Base-by-base conservation (phyloP, 2,888 invertebrate species). In the Biston stratarius region DNA sequence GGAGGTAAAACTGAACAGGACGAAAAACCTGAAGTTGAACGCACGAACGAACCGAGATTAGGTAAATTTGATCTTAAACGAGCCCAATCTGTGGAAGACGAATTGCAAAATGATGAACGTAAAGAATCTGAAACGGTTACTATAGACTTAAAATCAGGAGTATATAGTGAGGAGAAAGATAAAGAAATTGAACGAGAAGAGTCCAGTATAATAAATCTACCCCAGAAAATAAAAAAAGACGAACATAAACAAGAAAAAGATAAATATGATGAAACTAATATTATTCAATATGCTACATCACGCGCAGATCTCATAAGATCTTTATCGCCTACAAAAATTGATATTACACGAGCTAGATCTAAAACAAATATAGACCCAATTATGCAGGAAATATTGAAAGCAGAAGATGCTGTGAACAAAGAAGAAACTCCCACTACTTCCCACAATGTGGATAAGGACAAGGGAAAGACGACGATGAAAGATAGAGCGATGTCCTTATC, bases 231-330 rank as follows among this genome's bases (percentile, higher is more conserved):
- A 33, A 33, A 10, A 3, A 14, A 8, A 34, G 8, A n/a, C 12
- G 36, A 34, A 34, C 0, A 42, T 9, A 34, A 34, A 34, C 14
- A 34, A 2, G 24, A 57, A 5, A 57, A 45, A 45, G 5, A 36
- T 15, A 52, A 52, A 38, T 36, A 24, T 44, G 56, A 45, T 14
- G 47, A 57, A 57, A 33, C 53, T 2, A 34, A 51, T 34, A 34
- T 33, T n/a, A 34, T 33, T 1, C 34, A n/a, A 52, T 36, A n/a
- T 52, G 1, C 24, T n/a, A 0, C 36, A 52, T 52, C 52, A 1
- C 9, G 14, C 14, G 14, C 38, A 38, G 12, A 38, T 52, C 14
- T 52, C 5, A 6, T 9, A 10, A 10, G 15, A 52, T 14, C 33
- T 34, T 7, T 5, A 38, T 14, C 12, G 10, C 6, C 36, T 10